Base-by-base conservation (phyloP, 2,797 vertebrate genomes). In the Anas capensis region DNA sequence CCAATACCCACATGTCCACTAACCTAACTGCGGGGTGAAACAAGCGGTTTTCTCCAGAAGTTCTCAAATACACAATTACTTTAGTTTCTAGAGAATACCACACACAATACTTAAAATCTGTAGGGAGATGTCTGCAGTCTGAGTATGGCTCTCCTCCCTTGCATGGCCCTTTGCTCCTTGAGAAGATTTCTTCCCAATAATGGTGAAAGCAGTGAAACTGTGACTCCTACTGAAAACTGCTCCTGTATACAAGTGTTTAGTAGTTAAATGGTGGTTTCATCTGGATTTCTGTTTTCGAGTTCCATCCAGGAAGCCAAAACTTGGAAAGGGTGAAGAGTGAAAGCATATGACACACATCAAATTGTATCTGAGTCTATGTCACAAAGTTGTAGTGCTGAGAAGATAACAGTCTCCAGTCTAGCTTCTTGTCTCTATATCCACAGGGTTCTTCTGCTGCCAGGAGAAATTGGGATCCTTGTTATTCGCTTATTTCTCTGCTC, bases 1-100 rank as follows among this genome's bases (percentile, higher is more conserved):
- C 16, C 49, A 40, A 20, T 31, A 65, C 8, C 56, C 0, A 0
- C 13, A 27, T 4, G 24, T 58, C 20, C 57, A 56, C 34, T 48
- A 7, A 6, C 15, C 6, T 53, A 75, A 3, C 17, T 17, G 38
- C n/a, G 82, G 51, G 6, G 18, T 29, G 15, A n/a, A 80, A 80
- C 14, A 76, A 72, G 40, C 11, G 4, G 15, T 78, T 89, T 81
- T 73, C 64, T 83, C 31, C 60, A 73, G 54, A 65, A 78, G 40
- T 56, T 57, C 29, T 71, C 34, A 54, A 75, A 58, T 24, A 46
- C 14, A 84, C 6, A 68, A 48, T 62, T 83, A n/a, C 65, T 34
- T 40, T 17, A 71, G 53, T 48, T 92, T 78, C 61, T 31, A 36
- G 4, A 93, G 34, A 81, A 71, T 31, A 68, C 2, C 21, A 90